A percentile compares a stretch with the other conserved stretches of the same genome.
Evolutionary conservation across 2,797 vertebrate species (phyloP).

Genomic region (Myotis vivesi): DNA sequence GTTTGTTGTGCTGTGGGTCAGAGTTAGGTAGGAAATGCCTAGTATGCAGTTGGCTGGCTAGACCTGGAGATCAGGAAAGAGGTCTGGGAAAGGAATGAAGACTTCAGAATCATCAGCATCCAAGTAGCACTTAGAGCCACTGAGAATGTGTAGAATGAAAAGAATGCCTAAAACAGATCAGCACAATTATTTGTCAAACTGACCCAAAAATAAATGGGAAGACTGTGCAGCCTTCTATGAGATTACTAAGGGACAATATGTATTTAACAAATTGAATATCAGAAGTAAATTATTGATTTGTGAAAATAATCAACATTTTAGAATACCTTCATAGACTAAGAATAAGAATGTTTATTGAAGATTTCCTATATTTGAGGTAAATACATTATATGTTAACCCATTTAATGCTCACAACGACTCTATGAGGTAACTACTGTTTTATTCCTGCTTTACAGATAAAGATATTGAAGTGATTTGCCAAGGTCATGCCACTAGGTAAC

Average conservation of each 20-base stretch:
- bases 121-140: background rate
- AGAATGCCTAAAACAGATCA: background rate
- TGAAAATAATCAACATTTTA: conserved; percentile 14
- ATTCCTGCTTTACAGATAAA: conserved; percentile 17
- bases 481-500: background rate
- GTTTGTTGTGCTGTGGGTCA: background rate
- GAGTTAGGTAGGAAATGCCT: background rate
- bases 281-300: conserved; percentile 32
- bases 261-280: conserved; percentile 27
- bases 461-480: conserved; percentile 21
- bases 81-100: background rate
- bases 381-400: conserved; percentile 23
- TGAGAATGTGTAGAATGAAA: background rate
- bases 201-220: background rate
- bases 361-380: conserved; percentile 4
- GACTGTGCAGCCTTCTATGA: background rate
- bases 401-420: conserved; percentile 25
- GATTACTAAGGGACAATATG: background rate
- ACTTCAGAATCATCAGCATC: background rate
- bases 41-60: background rate
- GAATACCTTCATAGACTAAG: background rate
- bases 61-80: conserved; percentile 1
- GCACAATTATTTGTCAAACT: background rate
- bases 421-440: background rate
- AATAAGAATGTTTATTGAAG: background rate